Base-by-base conservation (phyloP, 2,888 invertebrate genomes). In the Norana najaformis region DNA sequence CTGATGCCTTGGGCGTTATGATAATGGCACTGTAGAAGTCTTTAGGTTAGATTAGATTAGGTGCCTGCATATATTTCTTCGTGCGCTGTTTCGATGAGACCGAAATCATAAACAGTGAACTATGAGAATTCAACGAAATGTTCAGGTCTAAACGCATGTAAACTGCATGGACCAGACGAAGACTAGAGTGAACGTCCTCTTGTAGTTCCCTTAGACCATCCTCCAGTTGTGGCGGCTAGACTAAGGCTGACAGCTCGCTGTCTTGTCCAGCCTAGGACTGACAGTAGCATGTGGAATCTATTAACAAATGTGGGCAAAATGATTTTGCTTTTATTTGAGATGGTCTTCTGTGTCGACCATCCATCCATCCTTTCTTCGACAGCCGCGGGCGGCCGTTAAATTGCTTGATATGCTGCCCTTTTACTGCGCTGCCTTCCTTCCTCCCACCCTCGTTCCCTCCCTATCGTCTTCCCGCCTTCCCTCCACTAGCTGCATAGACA, bases 401-500 rank as follows among this genome's bases (percentile, higher is more conserved):
- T n/a, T 69, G 30, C 69, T 69, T 30, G 69, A 69, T 69, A n/a
- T 69, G 69, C n/a, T 69, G 69, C 30, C 69, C 69, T 69, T 69
- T 69, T n/a, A 69, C 30, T 69, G 69, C 69, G 30, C 69, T n/a
- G 8, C 16, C n/a, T n/a, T n/a, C n/a, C n/a, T 16, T 69, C 69
- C n/a, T n/a, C 13, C 11, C 8, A n/a, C 69, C 30, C n/a, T 69
- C n/a, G 69, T n/a, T n/a, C 69, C 69, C n/a, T n/a, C 69, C 69
- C 30, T 53, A 30, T 69, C 69, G 30, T 69, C 69, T 69, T 13
- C 69, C 30, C 69, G 30, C 16, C 69, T 13, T 69, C 69, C 2
- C 69, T 69, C 30, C 69, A 69, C 69, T 69, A n/a, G 69, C 69
- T 69, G 69, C 69, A 69, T n/a, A n/a, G 69, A 69, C n/a, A 69